Evolutionary conservation across 2,113 vertebrate genomes (phyloP).

Genomic region (Rissa tridactyla): DNA sequence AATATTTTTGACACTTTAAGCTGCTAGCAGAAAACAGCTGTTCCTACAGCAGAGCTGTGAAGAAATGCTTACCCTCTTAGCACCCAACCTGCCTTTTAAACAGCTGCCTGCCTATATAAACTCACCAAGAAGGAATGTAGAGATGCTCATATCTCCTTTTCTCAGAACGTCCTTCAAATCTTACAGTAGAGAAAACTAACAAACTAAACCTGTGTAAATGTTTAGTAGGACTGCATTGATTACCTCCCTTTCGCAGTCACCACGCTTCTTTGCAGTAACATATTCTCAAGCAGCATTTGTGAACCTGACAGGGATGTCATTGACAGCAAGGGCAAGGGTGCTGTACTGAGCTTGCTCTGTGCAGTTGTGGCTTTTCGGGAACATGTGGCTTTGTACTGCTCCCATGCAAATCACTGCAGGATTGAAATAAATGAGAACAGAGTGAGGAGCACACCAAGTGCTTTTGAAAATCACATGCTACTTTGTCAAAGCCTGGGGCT

Average conservation of each 20-base stretch:
- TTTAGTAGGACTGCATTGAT: neutral
- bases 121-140: neutral
- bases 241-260: neutral
- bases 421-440: neutral
- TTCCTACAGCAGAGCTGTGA: neutral
- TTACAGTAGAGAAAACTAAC: neutral
- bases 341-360: neutral
- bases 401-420: neutral
- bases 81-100: neutral
- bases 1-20: neutral
- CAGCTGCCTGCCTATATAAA: neutral
- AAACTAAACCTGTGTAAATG: neutral
- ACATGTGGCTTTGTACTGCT: neutral
- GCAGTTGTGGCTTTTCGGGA: neutral
- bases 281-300: neutral
- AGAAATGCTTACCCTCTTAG: neutral
- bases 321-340: neutral
- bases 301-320: neutral
- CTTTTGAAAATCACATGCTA: neutral
- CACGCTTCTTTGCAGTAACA: fast-evolving
- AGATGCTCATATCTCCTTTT: neutral
- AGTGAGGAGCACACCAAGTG: neutral
- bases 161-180: neutral
- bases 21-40: neutral
- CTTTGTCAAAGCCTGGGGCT: neutral